Evolutionary conservation across 2,113 vertebrate species (phyloP), one percentile per base, ranked within the genome.

Genomic region (Pygoscelis antarcticus): DNA sequence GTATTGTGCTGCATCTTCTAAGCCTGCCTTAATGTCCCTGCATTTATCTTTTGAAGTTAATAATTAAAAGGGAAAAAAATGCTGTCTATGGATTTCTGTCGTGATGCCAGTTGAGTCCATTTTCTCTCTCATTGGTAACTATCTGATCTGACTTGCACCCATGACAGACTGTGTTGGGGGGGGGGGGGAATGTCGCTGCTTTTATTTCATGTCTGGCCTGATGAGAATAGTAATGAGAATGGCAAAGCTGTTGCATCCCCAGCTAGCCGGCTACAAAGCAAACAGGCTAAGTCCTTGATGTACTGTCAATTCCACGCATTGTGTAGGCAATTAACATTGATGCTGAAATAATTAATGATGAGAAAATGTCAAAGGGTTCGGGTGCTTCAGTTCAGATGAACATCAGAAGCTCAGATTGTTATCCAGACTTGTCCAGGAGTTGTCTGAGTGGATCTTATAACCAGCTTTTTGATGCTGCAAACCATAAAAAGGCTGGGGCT

Each of bases 41-140:
- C 60, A 61, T 93, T 96, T 91, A 40, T 68, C 68, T 90, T 97
- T 96, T 95, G 95, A 96, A 96, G 90, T 65, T 94, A 92, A 94
- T 95, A 95, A 97, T 97, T 97, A 94, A 95, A 97, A 90, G 79
- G 52, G 25, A 82, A 79, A 82, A 42, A 94, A 95, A 76, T 49
- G 18, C 13, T 94, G 80, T 47, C 84, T 92, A 27, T 93, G 83
- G 36, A 47, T 91, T 97, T 95, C 80, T 92, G 69, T 83, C 6
- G 2, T 42, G 58, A 32, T 89, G 57, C 80, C 76, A 84, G 49
- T 66, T 68, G 69, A 92, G 76, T 58, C 69, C 42, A 20, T 64
- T 95, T 95, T 90, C 58, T 84, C 14, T 93, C 72, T 77, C 76
- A 36, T 69, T 68, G 58, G 38, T 89, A 83, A 27, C 64, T 86